Base-by-base conservation (phyloP, 2,888 invertebrate species). In the Hirtodrosophila alboralis region DNA sequence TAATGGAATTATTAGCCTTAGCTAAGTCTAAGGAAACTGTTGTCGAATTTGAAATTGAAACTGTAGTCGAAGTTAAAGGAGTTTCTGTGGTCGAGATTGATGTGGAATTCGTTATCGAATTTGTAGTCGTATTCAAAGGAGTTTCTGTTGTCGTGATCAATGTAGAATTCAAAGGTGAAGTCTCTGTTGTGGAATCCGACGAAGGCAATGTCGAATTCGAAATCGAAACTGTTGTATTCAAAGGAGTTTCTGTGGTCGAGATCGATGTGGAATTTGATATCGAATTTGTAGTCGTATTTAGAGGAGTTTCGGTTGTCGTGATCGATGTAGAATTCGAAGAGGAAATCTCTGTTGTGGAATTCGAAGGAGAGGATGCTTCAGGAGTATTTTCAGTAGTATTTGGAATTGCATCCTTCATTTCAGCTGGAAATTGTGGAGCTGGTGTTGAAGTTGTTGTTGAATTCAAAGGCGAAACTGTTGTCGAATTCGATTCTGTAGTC, bases 331-430 rank as follows among this genome's bases (percentile, higher is more conserved):
- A 48, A 4, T 23, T 27, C 10, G 3, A 13, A 2, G 49, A 13
- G 1, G 49, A 6, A 28, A 16, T 4, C 18, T 31, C 16, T 10
- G 56, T 54, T 12, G 27, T n/a, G 3, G 33, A n/a, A n/a, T 33
- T 18, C 1, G 14, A 18, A 18, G 18, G 18, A 18, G 18, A 5
- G 4, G 5, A 23, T 7, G 10, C 3, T 1, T n/a, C n/a, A n/a
- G n/a, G n/a, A n/a, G 18, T 18, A n/a, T 18, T n/a, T 8, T 13
- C 8, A 23, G 37, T 1, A 12, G 31, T 6, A 14, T 1, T 10
- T 7, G 36, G 1, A 7, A 18, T 1, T 10, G n/a, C n/a, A n/a
- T n/a, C n/a, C n/a, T n/a, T n/a, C n/a, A 13, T 6, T 7, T 8
- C 10, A 4, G 7, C 3, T 12, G n/a, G 18, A 45, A 7, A 4